Evolutionary conservation across 2,888 invertebrate genomes (phyloP).

Genomic region (Clanis bilineata): DNA sequence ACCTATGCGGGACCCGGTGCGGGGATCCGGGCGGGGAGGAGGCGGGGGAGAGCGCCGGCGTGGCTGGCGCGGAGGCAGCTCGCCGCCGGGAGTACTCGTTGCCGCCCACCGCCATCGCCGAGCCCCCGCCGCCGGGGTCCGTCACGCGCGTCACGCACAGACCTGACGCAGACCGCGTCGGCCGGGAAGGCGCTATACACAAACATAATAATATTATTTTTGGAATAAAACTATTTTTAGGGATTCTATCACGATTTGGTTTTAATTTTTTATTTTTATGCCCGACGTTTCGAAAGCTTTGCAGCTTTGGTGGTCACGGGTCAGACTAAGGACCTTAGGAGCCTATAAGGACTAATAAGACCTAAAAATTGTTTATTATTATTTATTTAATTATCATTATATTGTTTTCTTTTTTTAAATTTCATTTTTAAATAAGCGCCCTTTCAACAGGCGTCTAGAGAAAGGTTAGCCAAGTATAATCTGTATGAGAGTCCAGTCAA

Average conservation of each 20-base stretch:
- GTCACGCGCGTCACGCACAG: conserved; percentile 84
- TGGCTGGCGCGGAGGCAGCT: conserved; percentile 88
- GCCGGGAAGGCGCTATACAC: conserved; percentile 85
- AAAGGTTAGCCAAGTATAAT: background rate
- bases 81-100: conserved; percentile 80
- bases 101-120: conserved; percentile 83
- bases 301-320: no score
- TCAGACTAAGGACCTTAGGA: no score
- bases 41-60: conserved; percentile 89
- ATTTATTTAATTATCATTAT: no score
- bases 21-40: conserved; percentile 87
- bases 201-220: background rate
- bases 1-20: conserved; percentile 69
- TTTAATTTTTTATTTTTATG: no score
- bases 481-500: background rate
- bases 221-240: no score
- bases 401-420: no score
- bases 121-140: conserved; percentile 82
- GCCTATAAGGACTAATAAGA: no score
- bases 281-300: no score
- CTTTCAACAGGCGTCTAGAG: background rate
- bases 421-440: background rate
- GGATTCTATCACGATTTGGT: no score
- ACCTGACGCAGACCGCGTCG: conserved; percentile 88
- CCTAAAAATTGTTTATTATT: no score